Evolutionary conservation across 1,140 invertebrate species (phyloP).

Genomic region (Gryllus bimaculatus): DNA sequence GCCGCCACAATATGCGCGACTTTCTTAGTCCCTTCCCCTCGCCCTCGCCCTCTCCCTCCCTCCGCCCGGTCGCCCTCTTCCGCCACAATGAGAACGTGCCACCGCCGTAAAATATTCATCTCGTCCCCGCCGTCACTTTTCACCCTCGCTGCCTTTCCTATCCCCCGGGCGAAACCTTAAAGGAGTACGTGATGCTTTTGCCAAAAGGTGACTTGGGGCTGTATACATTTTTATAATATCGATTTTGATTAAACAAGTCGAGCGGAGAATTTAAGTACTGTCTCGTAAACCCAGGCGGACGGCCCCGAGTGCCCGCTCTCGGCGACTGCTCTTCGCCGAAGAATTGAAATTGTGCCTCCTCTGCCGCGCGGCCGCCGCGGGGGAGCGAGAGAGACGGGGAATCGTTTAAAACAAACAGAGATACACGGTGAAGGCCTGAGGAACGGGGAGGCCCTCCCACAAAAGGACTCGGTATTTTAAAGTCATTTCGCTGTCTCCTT

Average conservation of each 20-base stretch:
- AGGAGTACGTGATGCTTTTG: not conserved
- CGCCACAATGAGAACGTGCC: not conserved
- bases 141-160: not conserved
- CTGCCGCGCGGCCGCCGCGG: not conserved
- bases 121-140: not conserved
- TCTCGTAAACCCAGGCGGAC: not conserved
- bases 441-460: too few relatives aligned
- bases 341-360: not conserved
- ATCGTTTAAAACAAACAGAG: too few relatives aligned
- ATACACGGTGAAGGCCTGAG: too few relatives aligned
- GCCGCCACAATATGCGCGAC: not conserved
- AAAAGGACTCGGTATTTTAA: too few relatives aligned
- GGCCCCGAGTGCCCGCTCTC: not conserved
- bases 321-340: not conserved
- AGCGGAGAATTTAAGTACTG: slow-evolving; percentile 4
- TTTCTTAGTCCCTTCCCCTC: not conserved
- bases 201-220: not conserved
- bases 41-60: not conserved
- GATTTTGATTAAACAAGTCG: not conserved
- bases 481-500: too few relatives aligned
- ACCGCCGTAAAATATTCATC: not conserved
- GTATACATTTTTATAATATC: slow-evolving; percentile 1
- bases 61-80: not conserved
- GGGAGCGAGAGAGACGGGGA: too few relatives aligned
- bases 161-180: not conserved